Percentiles rank a stretch among this genome's conserved stretches.
These are phyloP conservation scores for Tautogolabrus adspersus DNA, from an alignment of 2,113 vertebrate genomes.

Conservation along the genomic window DNA sequence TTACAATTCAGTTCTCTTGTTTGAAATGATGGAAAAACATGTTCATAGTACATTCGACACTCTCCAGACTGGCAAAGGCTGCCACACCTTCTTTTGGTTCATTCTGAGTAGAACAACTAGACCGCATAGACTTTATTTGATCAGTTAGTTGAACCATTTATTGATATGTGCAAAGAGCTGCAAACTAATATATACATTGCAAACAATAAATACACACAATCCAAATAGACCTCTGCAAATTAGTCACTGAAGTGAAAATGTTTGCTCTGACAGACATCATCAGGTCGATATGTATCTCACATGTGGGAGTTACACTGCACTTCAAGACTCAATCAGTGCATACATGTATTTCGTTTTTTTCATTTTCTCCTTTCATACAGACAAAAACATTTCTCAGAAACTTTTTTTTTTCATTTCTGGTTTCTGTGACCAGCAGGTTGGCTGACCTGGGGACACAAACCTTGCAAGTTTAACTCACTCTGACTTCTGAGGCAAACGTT, in stretches of 20 bases:
- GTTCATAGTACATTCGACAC: slow-evolving; percentile 81
- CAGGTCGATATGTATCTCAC: slow-evolving; percentile 1
- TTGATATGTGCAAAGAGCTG: slow-evolving; percentile 90
- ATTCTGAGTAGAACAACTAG: slow-evolving; percentile 76
- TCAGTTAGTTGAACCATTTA: slow-evolving; percentile 80
- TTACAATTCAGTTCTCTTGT: slow-evolving; percentile 60
- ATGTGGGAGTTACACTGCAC: slow-evolving; percentile 37
- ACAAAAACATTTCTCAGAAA: slow-evolving; percentile 34
- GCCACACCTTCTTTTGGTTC: slow-evolving; percentile 75
- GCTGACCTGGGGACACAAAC: slow-evolving; percentile 73
- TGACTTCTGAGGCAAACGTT: slow-evolving; percentile 21
- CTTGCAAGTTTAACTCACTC: slow-evolving; percentile 1
- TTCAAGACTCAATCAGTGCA: slow-evolving; percentile 50
- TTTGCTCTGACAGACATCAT: slow-evolving; percentile 85
- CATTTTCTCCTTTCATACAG: not conserved
- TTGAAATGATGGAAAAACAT: slow-evolving; percentile 46
- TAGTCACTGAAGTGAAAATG: slow-evolving; percentile 80
- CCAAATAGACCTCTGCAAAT: slow-evolving; percentile 84
- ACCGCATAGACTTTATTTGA: slow-evolving; percentile 76
- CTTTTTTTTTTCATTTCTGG: slow-evolving; percentile 15
- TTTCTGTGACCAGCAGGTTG: slow-evolving; percentile 77
- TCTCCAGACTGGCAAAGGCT: slow-evolving; percentile 52
- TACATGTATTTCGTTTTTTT: slow-evolving; percentile 22
- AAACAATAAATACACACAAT: slow-evolving; percentile 89
- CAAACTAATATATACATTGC: slow-evolving; percentile 88